Conservation (phyloP, 2,113 vertebrate genomes). For the Ameiurus melas region DNA sequence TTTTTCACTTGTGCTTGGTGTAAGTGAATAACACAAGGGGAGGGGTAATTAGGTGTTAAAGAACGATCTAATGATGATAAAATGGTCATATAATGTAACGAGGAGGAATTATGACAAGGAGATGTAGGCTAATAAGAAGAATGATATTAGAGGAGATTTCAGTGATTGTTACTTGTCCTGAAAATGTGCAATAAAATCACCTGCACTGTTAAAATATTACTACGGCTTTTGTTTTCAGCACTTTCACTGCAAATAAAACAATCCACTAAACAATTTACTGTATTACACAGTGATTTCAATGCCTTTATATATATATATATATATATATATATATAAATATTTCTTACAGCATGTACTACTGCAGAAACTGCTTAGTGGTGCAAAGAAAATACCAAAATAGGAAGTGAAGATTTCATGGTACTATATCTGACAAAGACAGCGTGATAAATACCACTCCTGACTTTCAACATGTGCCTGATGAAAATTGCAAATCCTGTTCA, state of each 20-base stretch:
- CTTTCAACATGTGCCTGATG: neutral
- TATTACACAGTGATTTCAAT: neutral
- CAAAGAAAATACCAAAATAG: neutral
- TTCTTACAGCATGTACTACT: neutral
- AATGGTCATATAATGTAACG: constrained; percentile 1
- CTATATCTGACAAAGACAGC: neutral
- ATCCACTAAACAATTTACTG: neutral
- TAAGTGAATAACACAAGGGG: constrained; percentile 14
- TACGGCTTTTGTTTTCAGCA: neutral
- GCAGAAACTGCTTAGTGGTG: neutral
- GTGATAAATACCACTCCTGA: neutral
- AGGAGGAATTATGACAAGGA: neutral
- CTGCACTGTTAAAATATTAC: neutral
- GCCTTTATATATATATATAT: no score
- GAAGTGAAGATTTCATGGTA: neutral
- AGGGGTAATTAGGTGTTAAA: constrained; percentile 14
- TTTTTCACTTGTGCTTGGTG: constrained; percentile 2
- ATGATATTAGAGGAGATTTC: neutral
- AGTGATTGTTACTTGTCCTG: neutral
- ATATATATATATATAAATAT: neutral
- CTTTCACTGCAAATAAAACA: neutral
- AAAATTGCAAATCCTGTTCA: constrained; percentile 25
- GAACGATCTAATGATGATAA: constrained; percentile 22
- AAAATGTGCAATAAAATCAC: neutral
- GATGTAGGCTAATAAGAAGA: constrained; percentile 11